Conservation (phyloP, 2,888 invertebrate species). For the Tipula vernalis region DNA sequence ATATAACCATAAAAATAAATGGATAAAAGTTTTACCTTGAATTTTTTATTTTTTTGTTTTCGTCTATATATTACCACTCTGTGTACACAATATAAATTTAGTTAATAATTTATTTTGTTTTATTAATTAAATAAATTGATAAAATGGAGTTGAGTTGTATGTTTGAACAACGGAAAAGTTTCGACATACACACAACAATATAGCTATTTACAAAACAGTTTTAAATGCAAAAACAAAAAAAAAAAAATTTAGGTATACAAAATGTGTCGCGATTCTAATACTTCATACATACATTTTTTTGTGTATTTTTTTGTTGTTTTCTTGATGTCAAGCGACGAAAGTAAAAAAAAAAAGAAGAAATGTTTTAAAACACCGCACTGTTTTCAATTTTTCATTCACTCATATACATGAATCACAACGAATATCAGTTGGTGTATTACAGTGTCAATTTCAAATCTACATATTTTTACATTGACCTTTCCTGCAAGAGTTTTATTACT, state of each 20-base stretch:
- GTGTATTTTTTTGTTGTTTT: not conserved
- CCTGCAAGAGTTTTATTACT: not conserved
- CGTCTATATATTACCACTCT: not conserved
- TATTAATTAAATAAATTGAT: constrained; percentile 4
- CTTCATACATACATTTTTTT: not conserved
- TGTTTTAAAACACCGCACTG: not conserved
- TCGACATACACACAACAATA: not conserved
- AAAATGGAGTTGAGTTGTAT: not conserved
- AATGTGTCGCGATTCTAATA: not conserved
- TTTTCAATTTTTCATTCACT: not conserved
- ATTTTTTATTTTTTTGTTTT: not conserved
- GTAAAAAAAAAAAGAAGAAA: not conserved
- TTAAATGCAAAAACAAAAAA: not conserved
- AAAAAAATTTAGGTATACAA: not conserved
- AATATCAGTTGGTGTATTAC: not conserved
- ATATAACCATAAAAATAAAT: not conserved
- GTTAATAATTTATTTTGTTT: not conserved
- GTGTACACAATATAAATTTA: not conserved
- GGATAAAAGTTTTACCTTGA: not conserved
- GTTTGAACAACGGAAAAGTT: not conserved
- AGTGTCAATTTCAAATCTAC: not conserved
- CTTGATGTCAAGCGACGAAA: not conserved
- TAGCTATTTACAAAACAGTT: not conserved
- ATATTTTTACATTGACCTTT: not conserved
- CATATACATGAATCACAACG: not conserved